Evolutionary conservation across 2,888 invertebrate species (phyloP).

Genomic region (Prosopocoilus inquinatus): DNA sequence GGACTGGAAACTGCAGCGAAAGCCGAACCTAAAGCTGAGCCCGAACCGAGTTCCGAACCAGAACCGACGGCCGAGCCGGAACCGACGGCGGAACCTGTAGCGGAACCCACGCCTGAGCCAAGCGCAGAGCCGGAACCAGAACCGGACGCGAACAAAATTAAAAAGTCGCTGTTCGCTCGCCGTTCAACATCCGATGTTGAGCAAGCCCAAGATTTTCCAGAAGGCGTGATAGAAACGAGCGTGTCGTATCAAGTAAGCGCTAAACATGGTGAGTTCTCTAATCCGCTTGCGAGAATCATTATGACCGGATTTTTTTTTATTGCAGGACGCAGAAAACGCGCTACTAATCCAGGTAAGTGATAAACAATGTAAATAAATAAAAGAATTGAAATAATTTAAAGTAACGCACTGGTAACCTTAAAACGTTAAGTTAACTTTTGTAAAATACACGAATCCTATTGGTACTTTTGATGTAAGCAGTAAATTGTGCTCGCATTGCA

Average conservation of each 20-base stretch:
- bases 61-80: slow-evolving; percentile 47
- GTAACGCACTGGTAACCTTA: no score
- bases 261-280: slow-evolving; percentile 51
- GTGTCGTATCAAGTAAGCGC: slow-evolving; percentile 76
- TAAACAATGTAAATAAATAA: not conserved
- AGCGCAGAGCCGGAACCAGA: slow-evolving; percentile 40
- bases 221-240: slow-evolving; percentile 75
- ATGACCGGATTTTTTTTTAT: slow-evolving; percentile 4
- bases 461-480: no score
- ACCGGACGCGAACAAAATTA: slow-evolving; percentile 41
- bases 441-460: no score
- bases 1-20: slow-evolving; percentile 34
- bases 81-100: slow-evolving; percentile 45
- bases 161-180: slow-evolving; percentile 43
- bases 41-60: slow-evolving; percentile 48
- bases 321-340: slow-evolving; percentile 28
- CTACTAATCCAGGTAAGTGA: slow-evolving; percentile 23
- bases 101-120: slow-evolving; percentile 42
- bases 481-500: no score
- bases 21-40: slow-evolving; percentile 42
- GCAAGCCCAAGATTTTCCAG: slow-evolving; percentile 36
- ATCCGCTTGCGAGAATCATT: not conserved
- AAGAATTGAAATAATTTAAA: no score
- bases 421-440: no score
- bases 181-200: slow-evolving; percentile 35